These are phyloP conservation scores for Mastigias papua DNA, from an alignment of 30 jellyfish, hydroid and myxozoan genomes.

Conservation along the genomic window DNA sequence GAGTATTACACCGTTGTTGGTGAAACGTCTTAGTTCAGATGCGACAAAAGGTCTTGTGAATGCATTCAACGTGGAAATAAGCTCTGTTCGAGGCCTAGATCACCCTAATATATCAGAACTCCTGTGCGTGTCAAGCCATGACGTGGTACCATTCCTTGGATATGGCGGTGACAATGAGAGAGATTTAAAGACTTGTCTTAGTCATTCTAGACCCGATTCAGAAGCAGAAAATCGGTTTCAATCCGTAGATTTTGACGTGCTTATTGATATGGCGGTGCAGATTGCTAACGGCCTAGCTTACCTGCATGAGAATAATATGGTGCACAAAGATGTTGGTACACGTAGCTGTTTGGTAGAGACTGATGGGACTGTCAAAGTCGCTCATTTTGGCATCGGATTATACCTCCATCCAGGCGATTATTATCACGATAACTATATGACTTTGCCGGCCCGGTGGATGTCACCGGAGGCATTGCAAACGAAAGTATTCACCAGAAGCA, in stretches of 20 bases:
- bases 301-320: constrained; percentile 67
- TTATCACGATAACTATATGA: constrained; percentile 25
- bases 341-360: constrained; percentile 75
- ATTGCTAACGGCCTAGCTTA: constrained; percentile 80
- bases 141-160: constrained; percentile 80
- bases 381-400: constrained; percentile 79
- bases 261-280: constrained; percentile 65
- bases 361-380: constrained; percentile 70
- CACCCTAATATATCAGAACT: constrained; percentile 72
- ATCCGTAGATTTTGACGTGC: constrained; percentile 19
- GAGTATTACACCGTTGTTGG: constrained; percentile 55
- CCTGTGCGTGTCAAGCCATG: constrained; percentile 78
- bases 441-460: constrained; percentile 91
- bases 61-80: constrained; percentile 77
- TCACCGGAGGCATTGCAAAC: constrained; percentile 90
- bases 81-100: constrained; percentile 66
- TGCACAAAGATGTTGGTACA: constrained; percentile 91
- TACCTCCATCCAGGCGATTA: constrained; percentile 85
- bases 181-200: constrained; percentile 70
- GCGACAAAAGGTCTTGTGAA: constrained; percentile 63
- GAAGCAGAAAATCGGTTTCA: constrained; percentile 18
- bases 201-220: constrained; percentile 13
- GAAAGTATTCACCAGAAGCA: constrained; percentile 36
- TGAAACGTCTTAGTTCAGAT: constrained; percentile 66
- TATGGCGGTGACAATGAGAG: constrained; percentile 64